Evolutionary conservation across 1,140 invertebrate species (phyloP), one percentile per base, ranked within the genome.

Genomic region (Drosophila repletoides): DNA sequence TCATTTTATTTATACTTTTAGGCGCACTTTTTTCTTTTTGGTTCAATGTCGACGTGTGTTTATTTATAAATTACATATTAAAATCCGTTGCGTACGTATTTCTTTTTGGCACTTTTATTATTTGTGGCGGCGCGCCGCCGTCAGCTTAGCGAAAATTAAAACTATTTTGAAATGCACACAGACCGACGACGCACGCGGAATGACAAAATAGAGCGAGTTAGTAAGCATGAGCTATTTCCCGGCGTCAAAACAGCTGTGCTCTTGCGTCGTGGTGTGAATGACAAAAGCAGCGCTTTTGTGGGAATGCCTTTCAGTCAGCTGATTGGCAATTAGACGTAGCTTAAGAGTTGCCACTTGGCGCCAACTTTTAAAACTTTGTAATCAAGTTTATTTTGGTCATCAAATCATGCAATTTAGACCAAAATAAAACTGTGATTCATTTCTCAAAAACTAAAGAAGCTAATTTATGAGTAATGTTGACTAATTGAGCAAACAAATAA

Each of bases 41-140:
- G 51, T 43, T 26, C 66, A 69, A 69, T 64, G 59, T 69, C 60
- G 41, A 43, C 28, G 51, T 56, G 26, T 40, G 24, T 40, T 40
- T 69, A 56, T 64, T 65, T 69, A 51, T 69, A 64, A 56, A 56
- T 51, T 64, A 49, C 46, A 61, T 52, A 58, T 58, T 17, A 19
- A 41, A 38, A 48, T 33, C 51, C 48, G 41, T 52, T 14, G 26
- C 22, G 46, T 48, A 58, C 61, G 31, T 34, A 3, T 17, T 53
- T 68, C 31, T 26, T 31, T 61, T 68, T 68, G 59, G 65, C 65
- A 68, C 65, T 53, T 33, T 46, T 68, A 15, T n/a, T n/a, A 33
- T 46, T 53, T 41, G 2, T 48, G 15, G 21, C 58, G 55, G 40
- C 65, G 33, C 41, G 40, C 17, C 46, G 26, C 55, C 65, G 29